Evolutionary conservation across 2,113 vertebrate species (phyloP).

Genomic region (Cebus imitator): DNA sequence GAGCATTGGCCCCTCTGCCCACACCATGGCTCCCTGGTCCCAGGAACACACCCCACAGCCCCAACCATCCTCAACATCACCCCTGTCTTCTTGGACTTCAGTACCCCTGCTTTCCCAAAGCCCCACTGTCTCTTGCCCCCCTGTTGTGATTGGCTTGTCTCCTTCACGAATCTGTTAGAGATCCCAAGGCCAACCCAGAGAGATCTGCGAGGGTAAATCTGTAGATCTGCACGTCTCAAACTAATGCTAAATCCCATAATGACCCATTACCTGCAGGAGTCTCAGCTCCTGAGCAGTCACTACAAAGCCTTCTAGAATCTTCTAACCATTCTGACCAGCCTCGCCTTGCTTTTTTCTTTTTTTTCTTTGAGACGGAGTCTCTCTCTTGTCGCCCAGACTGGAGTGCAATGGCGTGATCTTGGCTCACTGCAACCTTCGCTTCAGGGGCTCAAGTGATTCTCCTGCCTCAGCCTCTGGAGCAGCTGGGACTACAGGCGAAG

Average conservation of each 20-base stretch:
- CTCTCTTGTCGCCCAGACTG: too few species aligned
- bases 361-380: too few species aligned
- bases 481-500: too few species aligned
- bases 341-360: not conserved
- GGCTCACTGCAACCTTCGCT: too few species aligned
- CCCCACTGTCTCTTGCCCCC: not conserved
- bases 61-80: not conserved
- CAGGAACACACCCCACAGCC: not conserved
- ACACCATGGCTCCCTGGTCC: not conserved
- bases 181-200: not conserved
- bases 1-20: constrained; percentile 19
- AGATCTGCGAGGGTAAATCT: not conserved
- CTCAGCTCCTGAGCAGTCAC: not conserved
- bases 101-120: not conserved
- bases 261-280: not conserved
- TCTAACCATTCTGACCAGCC: constrained; percentile 6
- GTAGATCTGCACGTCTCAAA: not conserved
- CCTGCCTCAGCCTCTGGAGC: too few species aligned
- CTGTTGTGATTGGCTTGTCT: not conserved
- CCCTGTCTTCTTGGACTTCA: not conserved
- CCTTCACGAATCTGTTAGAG: not conserved
- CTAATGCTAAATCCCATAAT: not conserved
- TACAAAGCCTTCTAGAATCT: not conserved
- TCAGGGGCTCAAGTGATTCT: too few species aligned
- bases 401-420: too few species aligned